Base-by-base conservation (phyloP, 2,797 vertebrate genomes). In the Muscicapa striata region DNA sequence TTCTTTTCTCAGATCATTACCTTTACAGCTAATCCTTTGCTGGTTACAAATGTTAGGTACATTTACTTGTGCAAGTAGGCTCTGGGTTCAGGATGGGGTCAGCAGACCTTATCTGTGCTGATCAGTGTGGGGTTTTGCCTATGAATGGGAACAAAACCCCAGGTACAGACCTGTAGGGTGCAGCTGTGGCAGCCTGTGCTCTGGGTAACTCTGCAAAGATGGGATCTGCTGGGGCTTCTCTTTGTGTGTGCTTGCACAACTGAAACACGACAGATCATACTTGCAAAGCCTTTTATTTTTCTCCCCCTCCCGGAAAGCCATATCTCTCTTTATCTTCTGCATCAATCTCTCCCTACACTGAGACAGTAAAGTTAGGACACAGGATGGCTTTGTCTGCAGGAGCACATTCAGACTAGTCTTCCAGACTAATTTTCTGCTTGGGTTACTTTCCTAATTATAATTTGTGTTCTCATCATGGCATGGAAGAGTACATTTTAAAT, bases 391-490 rank as follows among this genome's bases (percentile, higher is more conserved):
- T 96, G 95, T 97, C 96, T 97, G 95, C 94, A 77, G 86, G 15
- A 96, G 69, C 85, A 78, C 61, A 83, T 82, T 96, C 95, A 95
- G 94, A 90, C 84, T 95, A 93, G 85, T 94, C 85, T 95, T 95
- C 92, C 68, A 61, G 94, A 97, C 97, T 96, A 97, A 98, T 98
- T 98, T 98, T 96, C 97, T 96, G 96, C 95, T 95, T 96, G 94
- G 72, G 68, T 85, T 94, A 94, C 96, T 96, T 80, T 87, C 94
- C 94, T 98, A 96, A 97, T 96, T 96, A 97, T 97, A 97, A 97
- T 98, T 97, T 98, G 95, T 94, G 93, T 96, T 97, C 97, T 97
- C 93, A 89, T 95, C 94, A 95, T 95, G 92, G 96, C 24, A 34
- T 92, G 72, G 91, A 97, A 97, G 84, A 93, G 92, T 83, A 95